Conservation (phyloP, 2,888 invertebrate genomes). For the Oasisia sp. region DNA sequence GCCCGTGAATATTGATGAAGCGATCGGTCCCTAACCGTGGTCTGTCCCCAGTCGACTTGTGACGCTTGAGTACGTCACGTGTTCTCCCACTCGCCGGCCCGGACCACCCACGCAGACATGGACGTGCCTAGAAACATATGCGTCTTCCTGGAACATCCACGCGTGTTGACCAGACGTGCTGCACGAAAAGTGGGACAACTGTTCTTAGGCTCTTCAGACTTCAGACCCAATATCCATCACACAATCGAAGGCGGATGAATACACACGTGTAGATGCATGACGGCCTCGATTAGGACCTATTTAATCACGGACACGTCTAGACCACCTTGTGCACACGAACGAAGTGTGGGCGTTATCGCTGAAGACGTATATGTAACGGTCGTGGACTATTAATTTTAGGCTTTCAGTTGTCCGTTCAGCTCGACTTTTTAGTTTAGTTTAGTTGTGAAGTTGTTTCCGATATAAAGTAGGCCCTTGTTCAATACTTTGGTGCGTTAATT, state of each 20-base stretch:
- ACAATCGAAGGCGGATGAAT: background rate
- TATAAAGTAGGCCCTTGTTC: too few relatives aligned
- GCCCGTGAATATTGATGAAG: background rate
- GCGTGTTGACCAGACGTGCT: background rate
- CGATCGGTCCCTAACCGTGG: background rate
- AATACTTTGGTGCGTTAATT: too few relatives aligned
- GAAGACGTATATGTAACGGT: background rate
- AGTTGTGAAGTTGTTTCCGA: too few relatives aligned
- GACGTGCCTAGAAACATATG: background rate
- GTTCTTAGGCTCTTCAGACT: background rate
- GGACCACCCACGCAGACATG: background rate
- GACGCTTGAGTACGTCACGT: background rate
- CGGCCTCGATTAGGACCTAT: background rate
- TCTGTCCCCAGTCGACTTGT: background rate
- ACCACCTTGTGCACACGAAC: background rate
- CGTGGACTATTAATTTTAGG: background rate
- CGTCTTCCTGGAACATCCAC: background rate
- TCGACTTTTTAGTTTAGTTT: too few relatives aligned
- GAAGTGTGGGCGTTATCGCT: background rate
- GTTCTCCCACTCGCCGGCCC: background rate
- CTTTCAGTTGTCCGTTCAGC: background rate
- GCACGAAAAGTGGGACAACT: background rate
- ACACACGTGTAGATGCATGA: background rate
- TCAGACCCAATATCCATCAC: slow-evolving; percentile 3
- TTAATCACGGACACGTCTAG: background rate